Base-by-base conservation (phyloP, 1,140 invertebrate species). In the Venturia canescens region DNA sequence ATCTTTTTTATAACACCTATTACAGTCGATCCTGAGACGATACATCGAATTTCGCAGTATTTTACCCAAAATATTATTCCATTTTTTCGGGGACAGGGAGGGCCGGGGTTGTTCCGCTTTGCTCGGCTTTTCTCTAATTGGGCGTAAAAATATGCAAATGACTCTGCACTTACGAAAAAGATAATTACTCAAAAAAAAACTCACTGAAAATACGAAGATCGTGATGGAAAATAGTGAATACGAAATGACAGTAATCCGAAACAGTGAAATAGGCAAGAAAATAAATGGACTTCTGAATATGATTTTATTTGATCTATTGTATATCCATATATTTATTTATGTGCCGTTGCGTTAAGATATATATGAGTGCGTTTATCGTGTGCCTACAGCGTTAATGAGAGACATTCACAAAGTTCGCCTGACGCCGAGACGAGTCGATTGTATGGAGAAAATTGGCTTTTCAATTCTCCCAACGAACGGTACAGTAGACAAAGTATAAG, bases 381-480 rank as follows among this genome's bases (percentile, higher is more conserved):
- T 74, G 83, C 84, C 84, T 86, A 81, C 84, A 29, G 66, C 83
- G 88, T 90, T 91, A 91, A 91, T 91, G 89, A 91, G 89, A 89
- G 86, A 88, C 87, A 91, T 90, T 91, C 90, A 90, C 86, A 87
- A 90, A 90, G 87, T 90, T 90, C 88, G 88, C 85, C 86, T 86
- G 85, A 86, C 88, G 87, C 86, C 86, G 86, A 86, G 88, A 90
- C 87, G 88, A 90, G 86, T 85, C 88, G 88, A 90, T 91, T 91
- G 89, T 90, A 89, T 84, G 83, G 86, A 85, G 88, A 90, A 89
- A 91, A 90, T 90, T 90, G 88, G 89, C 90, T 89, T 90, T 90
- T 91, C 86, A 90, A 89, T 91, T 87, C 86, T 77, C 18, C 15
- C 53, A 76, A 60, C 31, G 21, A 21, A 44, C 31, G 27, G 9